Percentiles rank a stretch among this genome's conserved stretches.
Evolutionary conservation across 2,113 vertebrate genomes (phyloP).

Genomic region (Pomatostomus ruficeps): DNA sequence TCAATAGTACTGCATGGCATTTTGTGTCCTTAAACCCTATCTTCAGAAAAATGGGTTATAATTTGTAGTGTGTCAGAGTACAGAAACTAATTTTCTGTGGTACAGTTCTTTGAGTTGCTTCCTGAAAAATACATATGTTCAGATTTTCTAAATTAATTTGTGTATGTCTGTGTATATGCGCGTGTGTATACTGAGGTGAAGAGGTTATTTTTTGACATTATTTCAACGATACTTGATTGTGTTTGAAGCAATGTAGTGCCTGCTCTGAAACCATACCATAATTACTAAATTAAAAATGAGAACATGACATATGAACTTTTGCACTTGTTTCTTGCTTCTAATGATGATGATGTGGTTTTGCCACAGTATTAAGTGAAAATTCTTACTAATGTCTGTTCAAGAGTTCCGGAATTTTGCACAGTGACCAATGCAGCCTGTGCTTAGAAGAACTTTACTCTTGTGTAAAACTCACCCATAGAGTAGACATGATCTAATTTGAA

Average conservation of each 20-base stretch:
- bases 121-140: constrained; percentile 35
- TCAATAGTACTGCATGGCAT: constrained; percentile 61
- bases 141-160: constrained; percentile 59
- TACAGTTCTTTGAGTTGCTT: background rate
- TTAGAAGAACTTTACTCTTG: background rate
- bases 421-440: background rate
- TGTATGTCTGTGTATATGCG: constrained; percentile 1
- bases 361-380: background rate
- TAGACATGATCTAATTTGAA: background rate
- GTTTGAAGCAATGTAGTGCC: constrained; percentile 52
- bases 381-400: background rate
- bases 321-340: constrained; percentile 60
- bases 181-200: constrained; percentile 1
- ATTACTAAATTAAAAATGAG: constrained; percentile 63
- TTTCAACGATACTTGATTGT: constrained; percentile 58
- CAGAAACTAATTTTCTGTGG: constrained; percentile 36
- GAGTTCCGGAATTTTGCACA: background rate
- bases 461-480: background rate
- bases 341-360: background rate
- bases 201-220: constrained; percentile 53
- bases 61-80: constrained; percentile 42
- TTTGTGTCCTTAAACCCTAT: constrained; percentile 45
- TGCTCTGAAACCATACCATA: constrained; percentile 51
- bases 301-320: constrained; percentile 35
- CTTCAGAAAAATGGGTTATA: constrained; percentile 26